These are phyloP conservation scores for Onychostruthus taczanowskii DNA, from an alignment of 2,113 vertebrate species.

Conservation along the genomic window DNA sequence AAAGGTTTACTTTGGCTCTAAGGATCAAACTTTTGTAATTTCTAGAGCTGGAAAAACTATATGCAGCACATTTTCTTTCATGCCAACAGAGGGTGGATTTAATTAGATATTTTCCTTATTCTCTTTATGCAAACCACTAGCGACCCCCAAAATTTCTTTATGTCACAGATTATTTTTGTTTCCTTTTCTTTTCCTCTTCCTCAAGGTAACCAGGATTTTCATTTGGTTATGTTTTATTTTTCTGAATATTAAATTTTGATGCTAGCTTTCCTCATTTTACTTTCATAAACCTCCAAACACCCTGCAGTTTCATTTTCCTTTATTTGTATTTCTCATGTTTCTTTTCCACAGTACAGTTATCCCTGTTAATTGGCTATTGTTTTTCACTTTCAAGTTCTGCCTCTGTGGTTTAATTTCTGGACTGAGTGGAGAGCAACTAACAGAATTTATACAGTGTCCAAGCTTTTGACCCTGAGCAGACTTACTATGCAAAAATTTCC, in stretches of 20 bases:
- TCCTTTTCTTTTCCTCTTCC: background rate
- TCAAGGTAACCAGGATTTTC: background rate
- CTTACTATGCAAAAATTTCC: background rate
- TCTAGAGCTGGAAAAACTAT: background rate
- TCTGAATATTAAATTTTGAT: slow-evolving; percentile 2
- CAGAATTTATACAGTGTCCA: background rate
- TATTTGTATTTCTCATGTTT: slow-evolving; percentile 8
- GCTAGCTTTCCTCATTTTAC: slow-evolving; percentile 1
- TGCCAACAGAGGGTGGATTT: background rate
- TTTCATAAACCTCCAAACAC: background rate
- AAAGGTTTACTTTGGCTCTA: background rate
- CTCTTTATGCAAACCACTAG: background rate
- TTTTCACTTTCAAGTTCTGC: slow-evolving; percentile 28
- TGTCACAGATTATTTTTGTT: background rate
- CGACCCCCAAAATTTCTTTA: background rate
- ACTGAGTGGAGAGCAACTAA: background rate
- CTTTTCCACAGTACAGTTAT: background rate
- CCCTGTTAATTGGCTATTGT: slow-evolving; percentile 40
- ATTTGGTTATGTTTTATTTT: background rate
- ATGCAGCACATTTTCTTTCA: background rate
- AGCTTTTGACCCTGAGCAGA: background rate
- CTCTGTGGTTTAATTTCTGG: slow-evolving; percentile 29
- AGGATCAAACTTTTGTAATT: background rate
- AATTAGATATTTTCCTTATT: background rate
- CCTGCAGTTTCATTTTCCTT: background rate